phyloP scores from a whole-genome alignment of 2,113 vertebrate genomes.

The Anhinga rufa region DNA sequence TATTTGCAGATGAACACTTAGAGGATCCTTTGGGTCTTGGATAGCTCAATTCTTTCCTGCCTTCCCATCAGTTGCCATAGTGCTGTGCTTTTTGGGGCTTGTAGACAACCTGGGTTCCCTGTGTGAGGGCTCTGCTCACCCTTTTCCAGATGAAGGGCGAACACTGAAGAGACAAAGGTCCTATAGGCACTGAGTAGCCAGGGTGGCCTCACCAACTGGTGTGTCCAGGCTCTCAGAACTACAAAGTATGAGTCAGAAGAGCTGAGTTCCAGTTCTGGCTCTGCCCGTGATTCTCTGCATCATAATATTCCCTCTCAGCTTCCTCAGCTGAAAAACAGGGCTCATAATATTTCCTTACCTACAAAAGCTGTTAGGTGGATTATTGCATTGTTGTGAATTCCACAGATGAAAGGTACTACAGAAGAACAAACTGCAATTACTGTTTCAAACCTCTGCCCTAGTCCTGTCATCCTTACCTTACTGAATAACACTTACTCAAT shows the following conservation, averaged over 20 bases:
- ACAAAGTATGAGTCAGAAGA: conserved; percentile 1
- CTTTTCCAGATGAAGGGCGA: neutral
- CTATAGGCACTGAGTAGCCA: neutral
- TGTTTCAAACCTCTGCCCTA: conserved; percentile 53
- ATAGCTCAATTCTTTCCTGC: neutral
- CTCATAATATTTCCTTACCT: neutral
- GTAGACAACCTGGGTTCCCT: neutral
- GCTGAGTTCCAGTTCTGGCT: neutral
- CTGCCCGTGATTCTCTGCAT: neutral
- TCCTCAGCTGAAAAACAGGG: neutral
- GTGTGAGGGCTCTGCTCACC: neutral
- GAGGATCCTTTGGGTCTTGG: neutral
- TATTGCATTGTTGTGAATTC: conserved; percentile 43
- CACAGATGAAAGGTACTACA: conserved; percentile 49
- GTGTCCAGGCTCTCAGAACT: neutral
- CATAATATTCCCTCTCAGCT: neutral
- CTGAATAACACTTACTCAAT: conserved; percentile 29
- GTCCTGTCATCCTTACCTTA: conserved; percentile 27
- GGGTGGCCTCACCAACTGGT: neutral
- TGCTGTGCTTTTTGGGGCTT: neutral
- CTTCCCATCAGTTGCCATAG: neutral
- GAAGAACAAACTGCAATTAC: conserved; percentile 50
- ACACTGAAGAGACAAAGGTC: neutral
- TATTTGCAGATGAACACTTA: neutral
- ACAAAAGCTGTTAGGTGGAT: conserved; percentile 33